phyloP scores from a whole-genome alignment of 1,140 invertebrate genomes.

The Scaptomyza hsui region DNA sequence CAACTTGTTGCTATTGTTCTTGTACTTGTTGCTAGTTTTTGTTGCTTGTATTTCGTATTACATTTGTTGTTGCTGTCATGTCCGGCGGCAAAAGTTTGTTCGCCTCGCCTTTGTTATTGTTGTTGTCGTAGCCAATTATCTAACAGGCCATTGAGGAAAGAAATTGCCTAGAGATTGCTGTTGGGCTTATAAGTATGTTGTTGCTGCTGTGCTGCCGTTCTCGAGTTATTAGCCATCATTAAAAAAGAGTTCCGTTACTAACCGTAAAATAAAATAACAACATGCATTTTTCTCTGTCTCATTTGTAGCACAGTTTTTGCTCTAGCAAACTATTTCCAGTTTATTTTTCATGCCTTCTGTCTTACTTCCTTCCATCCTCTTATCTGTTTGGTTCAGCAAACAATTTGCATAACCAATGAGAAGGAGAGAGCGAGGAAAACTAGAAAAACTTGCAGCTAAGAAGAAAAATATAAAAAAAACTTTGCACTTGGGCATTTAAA shows the following conservation, averaged over 20 bases:
- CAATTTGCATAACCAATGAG: slow-evolving; percentile 62
- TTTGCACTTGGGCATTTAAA: slow-evolving; percentile 53
- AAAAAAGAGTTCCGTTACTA: slow-evolving; percentile 38
- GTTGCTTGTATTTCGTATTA: slow-evolving; percentile 27
- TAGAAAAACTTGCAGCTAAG: slow-evolving; percentile 1
- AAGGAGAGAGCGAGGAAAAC: background rate
- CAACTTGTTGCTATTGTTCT: slow-evolving; percentile 50
- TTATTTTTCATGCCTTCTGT: background rate
- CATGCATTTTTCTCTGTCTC: slow-evolving; percentile 18
- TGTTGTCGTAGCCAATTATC: slow-evolving; percentile 43
- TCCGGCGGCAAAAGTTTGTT: slow-evolving; percentile 54
- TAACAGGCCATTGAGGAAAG: slow-evolving; percentile 23
- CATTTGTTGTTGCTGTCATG: slow-evolving; percentile 35
- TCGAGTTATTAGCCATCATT: slow-evolving; percentile 48
- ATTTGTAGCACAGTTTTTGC: slow-evolving; percentile 31
- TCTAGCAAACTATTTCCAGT: slow-evolving; percentile 6
- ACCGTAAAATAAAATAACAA: slow-evolving; percentile 24
- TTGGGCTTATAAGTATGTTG: slow-evolving; percentile 17
- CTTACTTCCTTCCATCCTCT: background rate
- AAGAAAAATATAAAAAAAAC: slow-evolving; percentile 40
- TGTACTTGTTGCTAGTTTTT: background rate
- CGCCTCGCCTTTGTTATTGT: slow-evolving; percentile 12
- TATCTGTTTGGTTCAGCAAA: slow-evolving; percentile 17
- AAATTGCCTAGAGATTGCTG: slow-evolving; percentile 13
- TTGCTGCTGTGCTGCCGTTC: slow-evolving; percentile 4